Conservation (phyloP, 2,797 vertebrate species). For the Protonibea diacanthus region DNA sequence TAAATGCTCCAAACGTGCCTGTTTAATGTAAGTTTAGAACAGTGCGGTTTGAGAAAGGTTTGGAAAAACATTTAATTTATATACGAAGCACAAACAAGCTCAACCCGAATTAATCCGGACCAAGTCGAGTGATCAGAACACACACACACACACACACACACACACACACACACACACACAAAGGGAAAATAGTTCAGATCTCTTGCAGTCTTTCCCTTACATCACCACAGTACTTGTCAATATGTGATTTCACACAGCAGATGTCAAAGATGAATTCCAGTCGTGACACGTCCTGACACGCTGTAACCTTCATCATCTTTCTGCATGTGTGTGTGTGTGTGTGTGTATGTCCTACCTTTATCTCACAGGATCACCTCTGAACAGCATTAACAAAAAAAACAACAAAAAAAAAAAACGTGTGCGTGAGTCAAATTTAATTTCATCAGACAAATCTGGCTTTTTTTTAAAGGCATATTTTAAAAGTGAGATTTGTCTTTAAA, state of each 20-base stretch:
- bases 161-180: conserved; percentile 36
- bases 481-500: background rate
- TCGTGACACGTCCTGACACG: conserved; percentile 31
- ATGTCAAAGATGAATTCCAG: conserved; percentile 67
- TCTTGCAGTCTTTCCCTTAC: conserved; percentile 57
- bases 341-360: conserved; percentile 3
- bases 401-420: background rate
- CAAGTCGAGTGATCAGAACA: conserved; percentile 1
- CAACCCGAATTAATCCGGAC: conserved; percentile 3
- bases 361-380: conserved; percentile 19
- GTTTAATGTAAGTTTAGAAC: conserved; percentile 34
- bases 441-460: conserved; percentile 8
- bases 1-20: background rate
- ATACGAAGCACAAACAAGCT: conserved; percentile 17
- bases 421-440: conserved; percentile 10
- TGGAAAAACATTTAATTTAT: conserved; percentile 30
- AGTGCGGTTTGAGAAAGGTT: background rate
- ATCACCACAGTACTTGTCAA: conserved; percentile 56
- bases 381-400: background rate
- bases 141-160: conserved; percentile 30
- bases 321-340: conserved; percentile 23
- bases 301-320: conserved; percentile 40
- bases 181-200: conserved; percentile 38
- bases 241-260: conserved; percentile 66
- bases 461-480: background rate